Evolutionary conservation across 92 coral and sea anemone genomes (phyloP).

Genomic region (Porites cylindrica): DNA sequence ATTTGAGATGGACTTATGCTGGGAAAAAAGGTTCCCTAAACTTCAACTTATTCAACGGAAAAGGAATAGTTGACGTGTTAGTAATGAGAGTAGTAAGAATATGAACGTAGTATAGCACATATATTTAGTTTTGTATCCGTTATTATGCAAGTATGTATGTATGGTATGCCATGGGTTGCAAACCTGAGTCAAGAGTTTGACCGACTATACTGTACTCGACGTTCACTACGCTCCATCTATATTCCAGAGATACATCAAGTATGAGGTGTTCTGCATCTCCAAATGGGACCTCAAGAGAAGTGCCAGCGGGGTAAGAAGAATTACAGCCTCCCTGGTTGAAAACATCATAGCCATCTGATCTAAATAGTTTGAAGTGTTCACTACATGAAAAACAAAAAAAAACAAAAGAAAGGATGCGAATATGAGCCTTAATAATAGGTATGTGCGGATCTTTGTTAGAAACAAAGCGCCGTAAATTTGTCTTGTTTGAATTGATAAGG

Average conservation of each 20-base stretch:
- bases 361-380: not conserved
- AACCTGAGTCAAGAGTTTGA: constrained; percentile 17
- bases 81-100: too few relatives aligned
- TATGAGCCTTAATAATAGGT: too few relatives aligned
- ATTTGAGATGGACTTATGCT: too few relatives aligned
- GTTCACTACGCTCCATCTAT: constrained; percentile 27
- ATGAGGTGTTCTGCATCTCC: not conserved
- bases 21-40: too few relatives aligned
- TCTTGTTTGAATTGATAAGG: too few relatives aligned
- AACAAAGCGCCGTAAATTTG: too few relatives aligned
- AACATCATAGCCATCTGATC: constrained; percentile 1
- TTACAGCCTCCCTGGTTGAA: constrained; percentile 1
- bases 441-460: too few relatives aligned
- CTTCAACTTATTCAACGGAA: too few relatives aligned
- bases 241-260: not conserved
- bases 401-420: not conserved
- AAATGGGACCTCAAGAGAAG: constrained; percentile 15
- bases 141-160: too few relatives aligned
- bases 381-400: not conserved
- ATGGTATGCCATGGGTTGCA: not conserved
- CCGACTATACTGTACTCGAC: not conserved
- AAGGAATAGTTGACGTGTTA: too few relatives aligned
- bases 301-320: constrained; percentile 5
- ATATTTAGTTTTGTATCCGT: too few relatives aligned
- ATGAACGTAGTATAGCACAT: too few relatives aligned